Base-by-base conservation (phyloP, 2,797 vertebrate species). In the Melanotaenia maccullochi region DNA sequence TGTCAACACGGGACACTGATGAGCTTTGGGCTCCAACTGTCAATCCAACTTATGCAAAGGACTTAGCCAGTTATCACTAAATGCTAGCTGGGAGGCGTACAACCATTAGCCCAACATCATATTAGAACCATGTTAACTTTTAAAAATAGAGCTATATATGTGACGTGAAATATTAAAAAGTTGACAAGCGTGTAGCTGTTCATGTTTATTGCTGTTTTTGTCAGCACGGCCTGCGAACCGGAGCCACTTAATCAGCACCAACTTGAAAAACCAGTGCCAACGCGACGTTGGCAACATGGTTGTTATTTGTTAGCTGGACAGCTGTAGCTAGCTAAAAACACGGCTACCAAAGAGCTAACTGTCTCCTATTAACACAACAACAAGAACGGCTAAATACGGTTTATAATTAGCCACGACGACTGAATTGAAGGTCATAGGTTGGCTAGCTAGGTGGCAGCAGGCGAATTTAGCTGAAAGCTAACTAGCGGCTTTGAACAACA, bases 351-450 rank as follows among this genome's bases (percentile, higher is more conserved):
- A 8, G 36, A 59, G 85, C 79, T 83, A 83, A 38, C 72, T 65
- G n/a, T 24, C 24, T 60, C 71, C 63, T 67, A 59, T 60, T 70
- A 82, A 60, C 69, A 60, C 40, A 4, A 30, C 54, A 35, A 62
- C 42, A 73, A 73, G 67, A 51, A 56, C 0, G 56, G 56, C 68
- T 57, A 72, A 60, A 77, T 55, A 20, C 24, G 20, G 70, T 83
- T 40, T 78, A 78, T 78, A 84, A 85, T 80, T 61, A 82, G 68
- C 81, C 36, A 9, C 35, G 32, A n/a, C 0, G 44, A 59, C 35
- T 71, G 38, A 52, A 90, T 36, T 90, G 90, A 92, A 92, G 92
- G 91, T 93, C 90, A 90, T 5, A 70, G 81, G 79, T 75, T 76
- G 85, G 88, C 87, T 76, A 73, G 58, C 79, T 64, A 12, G 71